phyloP scores from a whole-genome alignment of 2,888 invertebrate genomes.

The Ditula angustiorana region DNA sequence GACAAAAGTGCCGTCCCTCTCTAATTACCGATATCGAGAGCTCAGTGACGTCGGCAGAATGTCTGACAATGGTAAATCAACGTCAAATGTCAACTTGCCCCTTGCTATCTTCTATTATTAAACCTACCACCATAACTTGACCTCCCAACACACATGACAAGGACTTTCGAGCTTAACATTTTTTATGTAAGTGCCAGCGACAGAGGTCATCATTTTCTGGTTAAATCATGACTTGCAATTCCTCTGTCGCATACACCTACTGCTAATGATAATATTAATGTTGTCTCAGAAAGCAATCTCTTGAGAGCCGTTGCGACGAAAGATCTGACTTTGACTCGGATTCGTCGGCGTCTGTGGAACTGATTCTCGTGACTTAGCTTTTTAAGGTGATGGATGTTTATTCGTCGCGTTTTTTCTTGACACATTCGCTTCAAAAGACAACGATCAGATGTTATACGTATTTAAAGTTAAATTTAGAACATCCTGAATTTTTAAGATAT shows the following conservation, averaged over 20 bases:
- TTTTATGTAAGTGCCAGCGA: constrained; percentile 44
- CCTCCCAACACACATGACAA: constrained; percentile 56
- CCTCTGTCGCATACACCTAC: constrained; percentile 80
- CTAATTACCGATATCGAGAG: constrained; percentile 56
- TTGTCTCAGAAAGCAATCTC: constrained; percentile 76
- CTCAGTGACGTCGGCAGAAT: constrained; percentile 72
- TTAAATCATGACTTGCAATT: constrained; percentile 71
- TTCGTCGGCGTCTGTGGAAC: constrained; percentile 47
- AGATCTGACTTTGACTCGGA: constrained; percentile 56
- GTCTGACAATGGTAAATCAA: constrained; percentile 81
- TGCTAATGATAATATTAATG: constrained; percentile 82
- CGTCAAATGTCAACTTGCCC: constrained; percentile 81
- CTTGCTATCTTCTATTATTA: constrained; percentile 65
- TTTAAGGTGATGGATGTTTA: constrained; percentile 36
- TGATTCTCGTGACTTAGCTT: constrained; percentile 37
- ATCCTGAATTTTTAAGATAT: no score
- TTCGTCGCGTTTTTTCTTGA: constrained; percentile 18
- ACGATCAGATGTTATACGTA: not conserved
- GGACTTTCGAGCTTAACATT: constrained; percentile 45
- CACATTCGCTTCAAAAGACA: not conserved
- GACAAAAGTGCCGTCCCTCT: constrained; percentile 41
- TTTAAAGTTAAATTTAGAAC: no score
- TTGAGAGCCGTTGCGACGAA: constrained; percentile 54
- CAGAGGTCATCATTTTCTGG: constrained; percentile 58
- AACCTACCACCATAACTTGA: constrained; percentile 58